A percentile compares a stretch with the other conserved stretches of the same genome.
Conservation (phyloP, 2,113 vertebrate genomes). For the Elanoides forficatus region DNA sequence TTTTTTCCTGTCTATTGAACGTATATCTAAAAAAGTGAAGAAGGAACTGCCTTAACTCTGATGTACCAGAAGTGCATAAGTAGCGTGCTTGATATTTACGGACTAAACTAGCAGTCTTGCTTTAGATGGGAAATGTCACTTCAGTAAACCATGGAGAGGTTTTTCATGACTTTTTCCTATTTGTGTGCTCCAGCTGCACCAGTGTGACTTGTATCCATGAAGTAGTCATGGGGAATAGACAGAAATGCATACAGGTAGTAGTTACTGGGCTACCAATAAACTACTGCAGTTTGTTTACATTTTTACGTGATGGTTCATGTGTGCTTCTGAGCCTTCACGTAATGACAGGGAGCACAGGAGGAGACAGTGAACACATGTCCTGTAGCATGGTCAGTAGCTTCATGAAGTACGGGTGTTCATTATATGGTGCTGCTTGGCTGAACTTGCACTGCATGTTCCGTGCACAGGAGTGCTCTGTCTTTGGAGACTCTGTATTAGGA, state of each 20-base stretch:
- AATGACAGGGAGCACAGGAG: background rate
- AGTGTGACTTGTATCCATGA: background rate
- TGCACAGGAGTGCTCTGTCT: background rate
- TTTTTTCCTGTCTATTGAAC: background rate
- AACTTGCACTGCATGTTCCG: background rate
- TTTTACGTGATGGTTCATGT: background rate
- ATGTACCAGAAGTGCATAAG: background rate
- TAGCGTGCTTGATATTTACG: background rate
- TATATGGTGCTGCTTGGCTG: background rate
- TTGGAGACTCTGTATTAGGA: background rate
- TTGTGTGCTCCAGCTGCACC: background rate
- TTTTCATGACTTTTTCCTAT: background rate
- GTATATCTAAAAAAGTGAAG: background rate
- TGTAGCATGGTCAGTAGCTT: background rate
- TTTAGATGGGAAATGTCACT: background rate
- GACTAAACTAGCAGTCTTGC: background rate
- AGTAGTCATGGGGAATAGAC: background rate
- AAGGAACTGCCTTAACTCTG: background rate
- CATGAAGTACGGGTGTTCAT: background rate
- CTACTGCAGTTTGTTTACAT: background rate
- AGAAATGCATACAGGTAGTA: background rate
- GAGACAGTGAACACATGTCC: background rate
- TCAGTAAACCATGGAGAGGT: background rate
- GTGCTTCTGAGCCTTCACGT: fast-evolving
- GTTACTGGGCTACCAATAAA: background rate